A percentile compares a stretch with the other conserved stretches of the same genome.
Conservation (phyloP, 2,797 vertebrate genomes). For the Tenualosa ilisha region DNA sequence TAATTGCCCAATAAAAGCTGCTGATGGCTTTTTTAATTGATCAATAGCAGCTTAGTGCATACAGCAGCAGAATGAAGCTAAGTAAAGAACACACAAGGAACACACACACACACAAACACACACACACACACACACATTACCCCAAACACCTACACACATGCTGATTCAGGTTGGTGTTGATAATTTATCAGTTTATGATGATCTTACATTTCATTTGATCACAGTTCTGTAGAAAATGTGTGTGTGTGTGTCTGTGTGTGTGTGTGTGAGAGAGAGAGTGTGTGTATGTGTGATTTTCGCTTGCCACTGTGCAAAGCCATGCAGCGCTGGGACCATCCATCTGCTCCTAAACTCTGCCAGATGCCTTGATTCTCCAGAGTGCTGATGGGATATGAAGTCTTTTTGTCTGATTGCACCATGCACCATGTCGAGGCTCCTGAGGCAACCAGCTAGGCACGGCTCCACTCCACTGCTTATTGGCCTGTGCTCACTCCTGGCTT, state of each 20-base stretch:
- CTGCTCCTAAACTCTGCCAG: slow-evolving; percentile 31
- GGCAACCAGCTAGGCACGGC: neutral
- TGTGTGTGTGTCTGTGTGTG: too few relatives aligned
- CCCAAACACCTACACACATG: neutral
- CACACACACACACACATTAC: neutral
- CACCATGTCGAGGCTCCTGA: slow-evolving; percentile 13
- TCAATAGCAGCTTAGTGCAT: neutral
- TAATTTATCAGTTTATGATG: too few relatives aligned
- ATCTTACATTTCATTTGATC: too few relatives aligned
- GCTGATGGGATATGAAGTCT: slow-evolving; percentile 50
- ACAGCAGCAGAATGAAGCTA: neutral
- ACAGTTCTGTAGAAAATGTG: too few relatives aligned
- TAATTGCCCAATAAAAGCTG: neutral
- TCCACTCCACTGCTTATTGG: slow-evolving; percentile 21
- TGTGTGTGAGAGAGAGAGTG: too few relatives aligned
- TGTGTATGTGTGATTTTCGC: slow-evolving; percentile 18
- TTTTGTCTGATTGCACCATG: slow-evolving; percentile 26
- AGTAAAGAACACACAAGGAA: neutral
- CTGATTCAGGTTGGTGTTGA: too few relatives aligned
- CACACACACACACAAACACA: neutral
- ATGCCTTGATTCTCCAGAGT: slow-evolving; percentile 31
- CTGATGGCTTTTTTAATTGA: slow-evolving; percentile 4
- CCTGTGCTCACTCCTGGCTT: neutral
- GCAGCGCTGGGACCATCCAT: slow-evolving; percentile 43
- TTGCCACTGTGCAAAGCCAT: slow-evolving; percentile 29